phyloP scores from a whole-genome alignment of 2,888 invertebrate genomes.

The Phyllotreta cruciferae region DNA sequence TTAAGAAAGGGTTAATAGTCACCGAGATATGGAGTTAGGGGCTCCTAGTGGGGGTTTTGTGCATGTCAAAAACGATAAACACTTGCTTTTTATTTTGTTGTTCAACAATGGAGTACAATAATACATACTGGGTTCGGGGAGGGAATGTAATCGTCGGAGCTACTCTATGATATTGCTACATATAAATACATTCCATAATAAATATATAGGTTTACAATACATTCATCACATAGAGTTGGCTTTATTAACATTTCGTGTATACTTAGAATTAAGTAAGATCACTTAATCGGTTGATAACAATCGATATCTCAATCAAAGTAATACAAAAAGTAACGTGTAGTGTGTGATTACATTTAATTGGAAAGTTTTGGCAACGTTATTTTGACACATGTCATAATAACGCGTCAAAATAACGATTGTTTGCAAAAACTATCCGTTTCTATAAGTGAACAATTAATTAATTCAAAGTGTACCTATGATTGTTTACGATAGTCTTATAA shows the following conservation, averaged over 20 bases:
- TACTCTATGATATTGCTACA: constrained; percentile 35
- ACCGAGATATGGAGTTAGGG: neutral
- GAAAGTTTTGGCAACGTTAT: too few species aligned
- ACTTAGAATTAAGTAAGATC: neutral
- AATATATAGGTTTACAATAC: constrained; percentile 40
- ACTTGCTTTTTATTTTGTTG: constrained; percentile 33
- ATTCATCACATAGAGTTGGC: constrained; percentile 42
- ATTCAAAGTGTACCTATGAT: constrained; percentile 1
- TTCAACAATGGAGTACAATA: constrained; percentile 39
- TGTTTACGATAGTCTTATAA: constrained; percentile 11
- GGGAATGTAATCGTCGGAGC: constrained; percentile 34
- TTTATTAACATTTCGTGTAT: constrained; percentile 8
- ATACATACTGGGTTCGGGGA: neutral
- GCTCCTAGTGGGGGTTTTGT: neutral
- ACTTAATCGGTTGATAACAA: neutral
- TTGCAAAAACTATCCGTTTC: too few species aligned
- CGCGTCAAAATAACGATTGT: too few species aligned
- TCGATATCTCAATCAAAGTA: too few species aligned
- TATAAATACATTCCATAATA: constrained; percentile 42
- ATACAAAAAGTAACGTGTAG: too few species aligned
- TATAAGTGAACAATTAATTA: too few species aligned
- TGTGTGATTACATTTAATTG: too few species aligned
- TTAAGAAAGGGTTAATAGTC: neutral
- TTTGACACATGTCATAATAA: too few species aligned
- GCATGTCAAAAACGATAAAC: constrained; percentile 19